Conservation (phyloP, 2,113 vertebrate species). For the Heterotis niloticus region DNA sequence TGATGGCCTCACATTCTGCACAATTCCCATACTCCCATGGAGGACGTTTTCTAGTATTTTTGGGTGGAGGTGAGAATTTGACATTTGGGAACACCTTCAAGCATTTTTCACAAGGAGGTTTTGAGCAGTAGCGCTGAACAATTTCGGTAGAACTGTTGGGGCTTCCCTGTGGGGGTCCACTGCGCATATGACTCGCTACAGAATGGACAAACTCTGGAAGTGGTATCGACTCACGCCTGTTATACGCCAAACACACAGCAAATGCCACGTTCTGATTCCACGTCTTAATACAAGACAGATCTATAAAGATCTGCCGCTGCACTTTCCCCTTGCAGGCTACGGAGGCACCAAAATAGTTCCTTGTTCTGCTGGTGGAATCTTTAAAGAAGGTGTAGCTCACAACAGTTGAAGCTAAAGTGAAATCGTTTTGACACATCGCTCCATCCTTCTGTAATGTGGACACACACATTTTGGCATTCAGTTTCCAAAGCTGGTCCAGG, state of each 20-base stretch:
- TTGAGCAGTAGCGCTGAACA: not conserved
- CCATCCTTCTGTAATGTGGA: not conserved
- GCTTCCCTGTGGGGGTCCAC: not conserved
- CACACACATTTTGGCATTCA: constrained; percentile 4
- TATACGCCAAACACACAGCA: not conserved
- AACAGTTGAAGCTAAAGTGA: constrained; percentile 19
- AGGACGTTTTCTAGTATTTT: too few species aligned
- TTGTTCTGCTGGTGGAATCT: not conserved
- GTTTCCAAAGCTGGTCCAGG: not conserved
- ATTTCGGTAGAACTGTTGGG: not conserved
- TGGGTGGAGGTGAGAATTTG: not conserved
- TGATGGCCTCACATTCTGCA: constrained; percentile 7
- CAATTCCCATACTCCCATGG: constrained; percentile 2
- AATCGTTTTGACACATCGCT: constrained; percentile 13
- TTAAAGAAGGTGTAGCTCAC: constrained; percentile 18
- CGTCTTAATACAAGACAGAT: constrained; percentile 15
- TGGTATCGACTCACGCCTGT: not conserved
- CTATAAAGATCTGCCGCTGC: constrained; percentile 15
- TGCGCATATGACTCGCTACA: not conserved
- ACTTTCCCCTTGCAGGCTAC: constrained; percentile 12
- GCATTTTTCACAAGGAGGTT: constrained; percentile 6
- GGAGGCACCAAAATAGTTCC: constrained; percentile 21
- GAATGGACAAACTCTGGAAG: not conserved
- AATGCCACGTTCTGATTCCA: constrained; percentile 8
- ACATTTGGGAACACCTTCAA: constrained; percentile 2